Evolutionary conservation across 2,113 vertebrate genomes (phyloP), one percentile per base, ranked within the genome.

Genomic region (Elephantulus edwardii): DNA sequence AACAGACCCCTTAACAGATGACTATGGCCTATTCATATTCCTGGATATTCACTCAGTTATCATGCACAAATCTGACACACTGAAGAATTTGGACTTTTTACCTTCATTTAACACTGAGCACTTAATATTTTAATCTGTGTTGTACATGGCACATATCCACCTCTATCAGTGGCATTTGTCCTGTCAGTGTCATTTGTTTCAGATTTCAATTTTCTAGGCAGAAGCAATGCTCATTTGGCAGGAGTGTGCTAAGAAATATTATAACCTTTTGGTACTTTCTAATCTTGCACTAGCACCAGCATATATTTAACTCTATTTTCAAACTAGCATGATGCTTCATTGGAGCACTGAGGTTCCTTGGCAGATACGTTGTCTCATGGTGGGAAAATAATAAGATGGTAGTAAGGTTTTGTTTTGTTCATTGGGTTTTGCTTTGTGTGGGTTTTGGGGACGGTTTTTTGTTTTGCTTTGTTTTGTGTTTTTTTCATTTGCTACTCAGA

Each of bases 141-240:
- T 58, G 74, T 50, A 80, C 62, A 78, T n/a, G 48, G 33, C 77
- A 83, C 3, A 35, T 44, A 8, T 48, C 38, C n/a, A 52, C 88
- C 48, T 82, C 42, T 86, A 38, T 87, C 30, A 82, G 91, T 58
- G 30, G 22, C 84, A 89, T 86, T 74, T 78, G 81, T 81, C 91
- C 35, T 75, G 40, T 81, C 86, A 91, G 48, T 74, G 78, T 85
- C 86, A 79, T 79, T 40, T 89, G 40, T 30, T 89, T 89, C 87
- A 52, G 74, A 90, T 93, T 95, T 94, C 60, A 83, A 48, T 88
- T 93, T 95, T 28, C 54, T 38, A 86, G 64, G 74, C 86, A 95
- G 46, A 14, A 90, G 30, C 11, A 80, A 84, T 79, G 58, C 90
- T 24, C 80, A 60, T 86, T 54, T 93, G 56, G 71, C 86, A 91